Evolutionary conservation across 2,888 invertebrate genomes (phyloP), one percentile per base, ranked within the genome.

Genomic region (Lasius platythorax): DNA sequence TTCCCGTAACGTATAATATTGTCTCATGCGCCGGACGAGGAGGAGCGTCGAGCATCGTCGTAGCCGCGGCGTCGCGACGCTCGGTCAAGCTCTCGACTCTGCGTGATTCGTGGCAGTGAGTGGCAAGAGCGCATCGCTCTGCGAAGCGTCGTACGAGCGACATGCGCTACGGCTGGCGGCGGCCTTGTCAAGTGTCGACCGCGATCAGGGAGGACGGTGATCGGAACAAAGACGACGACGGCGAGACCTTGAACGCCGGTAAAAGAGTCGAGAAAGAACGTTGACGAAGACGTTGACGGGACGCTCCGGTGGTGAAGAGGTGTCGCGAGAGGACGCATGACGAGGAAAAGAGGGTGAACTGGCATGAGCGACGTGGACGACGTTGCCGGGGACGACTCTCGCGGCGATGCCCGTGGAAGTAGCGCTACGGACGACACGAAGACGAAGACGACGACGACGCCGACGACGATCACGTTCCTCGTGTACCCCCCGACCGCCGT

Each of bases 321-420:
- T 33, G 64, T 15, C 30, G 66, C 70, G 64, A 46, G 46, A 11
- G 18, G 33, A 72, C 84, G 81, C 46, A 85, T 81, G 82, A 86
- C 74, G 74, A 86, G 56, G 43, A 89, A 85, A 85, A 87, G 84
- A 37, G 89, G 23, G 53, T 40, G 67, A 23, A 82, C 46, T 87
- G 91, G 89, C 83, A 90, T 90, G 91, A 90, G 83, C 88, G 87
- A 84, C 67, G 83, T 84, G 84, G 84, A 85, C 43, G 81, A 76
- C 84, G 83, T 74, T 79, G 70, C 67, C 84, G 87, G 87, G 66
- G 82, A 91, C 56, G 82, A 91, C 56, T 85, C 83, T 81, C 86
- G 82, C 70, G 85, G 87, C 87, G 85, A 90, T 90, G 88, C 85
- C 67, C 79, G 87, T 88, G 89, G 86, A 89, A 82, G 84, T 73